Evolutionary conservation across 1,140 invertebrate genomes (phyloP), one percentile per base, ranked within the genome.

Genomic region (Micrasema longulum): DNA sequence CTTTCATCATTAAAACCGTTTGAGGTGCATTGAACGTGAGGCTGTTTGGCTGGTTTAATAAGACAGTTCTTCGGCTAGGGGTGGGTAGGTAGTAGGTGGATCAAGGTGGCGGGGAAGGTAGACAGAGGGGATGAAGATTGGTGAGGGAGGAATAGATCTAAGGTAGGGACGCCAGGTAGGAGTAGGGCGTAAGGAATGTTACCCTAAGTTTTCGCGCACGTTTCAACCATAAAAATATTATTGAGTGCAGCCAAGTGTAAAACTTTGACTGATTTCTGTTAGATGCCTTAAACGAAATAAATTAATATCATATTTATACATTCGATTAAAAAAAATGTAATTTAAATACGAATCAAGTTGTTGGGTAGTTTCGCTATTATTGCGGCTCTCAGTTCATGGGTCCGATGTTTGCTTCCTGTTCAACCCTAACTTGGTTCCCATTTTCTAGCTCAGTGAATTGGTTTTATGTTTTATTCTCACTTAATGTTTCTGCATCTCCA

Each of bases 141-240:
- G 18, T 31, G 57, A 23, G 22, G 20, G 12, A 31, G 62, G 22
- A 16, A 31, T 38, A 36, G 45, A 16, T 9, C 18, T 18, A 7
- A 31, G 1, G 31, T 18, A 36, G 48, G 48, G 36, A 36, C 26
- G 65, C 41, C 50, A 55, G 50, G 65, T 53, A 50, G n/a, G n/a
- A n/a, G n/a, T n/a, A n/a, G n/a, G n/a, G n/a, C n/a, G n/a, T 23
- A 50, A 20, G 65, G 36, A 68, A 68, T 68, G 48, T 68, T 50
- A 55, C 65, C 65, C 65, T 55, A 68, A 68, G 65, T 68, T 68
- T 68, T 68, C 48, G 65, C 65, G 65, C 65, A 68, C 65, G 65
- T 68, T 68, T 55, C 71, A 52, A 12, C 70, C 70, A 72, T 75
- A 73, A 75, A 75, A 75, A 75, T 75, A 75, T 75, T 75, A 75